Percentiles rank a stretch among this genome's conserved stretches.
phyloP scores from a whole-genome alignment of 2,888 invertebrate species.

The Drosophila falleni region DNA sequence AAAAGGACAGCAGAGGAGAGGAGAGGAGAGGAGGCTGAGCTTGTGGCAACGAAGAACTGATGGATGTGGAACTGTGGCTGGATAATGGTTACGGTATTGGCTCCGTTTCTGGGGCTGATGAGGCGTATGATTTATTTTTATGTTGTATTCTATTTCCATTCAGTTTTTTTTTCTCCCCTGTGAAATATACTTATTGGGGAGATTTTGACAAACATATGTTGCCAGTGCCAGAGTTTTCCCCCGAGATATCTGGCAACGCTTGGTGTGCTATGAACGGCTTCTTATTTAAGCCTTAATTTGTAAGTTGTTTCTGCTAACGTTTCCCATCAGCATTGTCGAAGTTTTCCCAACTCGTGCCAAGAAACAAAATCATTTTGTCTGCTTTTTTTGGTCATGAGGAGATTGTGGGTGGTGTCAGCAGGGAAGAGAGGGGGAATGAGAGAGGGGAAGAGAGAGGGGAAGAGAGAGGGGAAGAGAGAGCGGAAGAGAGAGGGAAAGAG shows the following conservation, averaged over 20 bases:
- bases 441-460: constrained; percentile 4
- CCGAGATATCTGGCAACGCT: constrained; percentile 41
- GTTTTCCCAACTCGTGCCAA: constrained; percentile 61
- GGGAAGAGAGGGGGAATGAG: too few species aligned
- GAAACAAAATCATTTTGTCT: constrained; percentile 59
- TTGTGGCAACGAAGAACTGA: constrained; percentile 9
- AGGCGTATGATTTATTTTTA: constrained; percentile 80
- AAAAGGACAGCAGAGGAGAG: not conserved
- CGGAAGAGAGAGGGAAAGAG: not conserved
- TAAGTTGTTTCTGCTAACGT: constrained; percentile 63
- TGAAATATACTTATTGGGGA: constrained; percentile 47
- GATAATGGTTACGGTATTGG: constrained; percentile 71
- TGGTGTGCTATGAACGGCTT: constrained; percentile 36
- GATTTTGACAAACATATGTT: constrained; percentile 59
- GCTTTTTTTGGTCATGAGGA: constrained; percentile 9
- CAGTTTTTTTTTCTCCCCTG: constrained; percentile 22
- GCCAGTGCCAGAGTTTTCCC: constrained; percentile 35
- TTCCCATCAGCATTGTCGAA: constrained; percentile 62
- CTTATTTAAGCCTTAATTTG: constrained; percentile 71
- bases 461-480: not conserved
- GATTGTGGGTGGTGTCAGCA: constrained; percentile 9
- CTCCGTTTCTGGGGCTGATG: constrained; percentile 73
- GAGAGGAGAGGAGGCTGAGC: not conserved
- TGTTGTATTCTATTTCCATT: constrained; percentile 62
- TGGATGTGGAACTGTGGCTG: constrained; percentile 36